Evolutionary conservation across 2,888 invertebrate genomes (phyloP).

Genomic region (Spodoptera picta): DNA sequence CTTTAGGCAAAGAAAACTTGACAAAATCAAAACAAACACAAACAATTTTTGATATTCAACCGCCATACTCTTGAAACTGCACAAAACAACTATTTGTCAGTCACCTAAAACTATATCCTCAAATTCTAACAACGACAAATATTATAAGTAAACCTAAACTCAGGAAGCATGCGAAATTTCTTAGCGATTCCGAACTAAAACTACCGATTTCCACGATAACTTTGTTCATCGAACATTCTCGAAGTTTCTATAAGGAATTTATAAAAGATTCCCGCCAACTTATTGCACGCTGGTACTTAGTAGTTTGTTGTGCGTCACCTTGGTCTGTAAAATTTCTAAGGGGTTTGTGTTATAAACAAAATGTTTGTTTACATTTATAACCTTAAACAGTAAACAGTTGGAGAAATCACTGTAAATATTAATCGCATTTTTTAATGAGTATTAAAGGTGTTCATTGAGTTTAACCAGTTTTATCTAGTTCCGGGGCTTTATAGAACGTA

Average conservation of each 20-base stretch:
- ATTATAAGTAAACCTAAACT: constrained; percentile 41
- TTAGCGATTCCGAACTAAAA: constrained; percentile 41
- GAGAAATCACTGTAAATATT: no score
- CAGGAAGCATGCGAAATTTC: constrained; percentile 31
- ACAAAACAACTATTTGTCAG: constrained; percentile 23
- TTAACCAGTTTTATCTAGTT: no score
- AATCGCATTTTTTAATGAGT: background rate
- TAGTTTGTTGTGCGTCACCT: constrained; percentile 18
- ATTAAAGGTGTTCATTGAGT: background rate
- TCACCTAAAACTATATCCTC: constrained; percentile 15
- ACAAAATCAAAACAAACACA: no score
- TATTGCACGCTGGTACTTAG: constrained; percentile 22
- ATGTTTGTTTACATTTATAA: background rate
- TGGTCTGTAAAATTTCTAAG: constrained; percentile 13
- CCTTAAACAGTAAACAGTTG: no score
- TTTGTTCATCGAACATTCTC: constrained; percentile 39
- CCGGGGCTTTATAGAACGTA: no score
- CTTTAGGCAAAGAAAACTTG: no score
- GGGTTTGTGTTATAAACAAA: constrained; percentile 4
- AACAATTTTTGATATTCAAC: no score
- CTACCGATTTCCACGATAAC: constrained; percentile 41
- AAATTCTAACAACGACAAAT: constrained; percentile 21
- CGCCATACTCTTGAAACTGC: background rate
- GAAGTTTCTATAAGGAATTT: constrained; percentile 48
- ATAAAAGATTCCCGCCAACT: constrained; percentile 44